Conservation (phyloP, 2,888 invertebrate species). For the Cheilosia variabilis region DNA sequence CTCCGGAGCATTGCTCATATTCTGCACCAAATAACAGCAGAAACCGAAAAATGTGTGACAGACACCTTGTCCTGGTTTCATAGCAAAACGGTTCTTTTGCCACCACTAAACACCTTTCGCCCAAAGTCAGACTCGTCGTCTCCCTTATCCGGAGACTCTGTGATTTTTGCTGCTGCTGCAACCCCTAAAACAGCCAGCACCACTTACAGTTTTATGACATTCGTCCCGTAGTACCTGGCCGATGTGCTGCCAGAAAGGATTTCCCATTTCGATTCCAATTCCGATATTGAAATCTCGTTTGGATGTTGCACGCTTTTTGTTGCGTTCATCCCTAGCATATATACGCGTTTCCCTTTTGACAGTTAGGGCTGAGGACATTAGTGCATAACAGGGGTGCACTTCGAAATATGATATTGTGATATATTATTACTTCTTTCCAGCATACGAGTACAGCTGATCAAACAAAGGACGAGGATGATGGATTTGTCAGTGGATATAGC, state of each 20-base stretch:
- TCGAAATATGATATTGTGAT: conserved; percentile 67
- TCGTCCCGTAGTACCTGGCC: conserved; percentile 50
- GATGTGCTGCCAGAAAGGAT: conserved; percentile 56
- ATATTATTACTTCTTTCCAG: conserved; percentile 55
- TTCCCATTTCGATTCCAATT: conserved; percentile 40
- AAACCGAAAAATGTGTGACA: conserved; percentile 68
- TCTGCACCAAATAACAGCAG: conserved; percentile 60
- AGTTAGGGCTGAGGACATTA: conserved; percentile 36
- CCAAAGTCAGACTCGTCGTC: conserved; percentile 7
- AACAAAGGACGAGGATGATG: conserved; percentile 64
- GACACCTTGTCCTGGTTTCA: conserved; percentile 67
- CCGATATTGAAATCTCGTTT: conserved; percentile 70
- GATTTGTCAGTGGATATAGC: conserved; percentile 57
- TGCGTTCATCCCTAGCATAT: conserved; percentile 13
- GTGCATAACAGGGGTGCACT: conserved; percentile 27
- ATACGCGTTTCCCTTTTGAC: conserved; percentile 62
- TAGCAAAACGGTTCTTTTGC: conserved; percentile 43
- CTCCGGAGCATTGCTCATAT: conserved; percentile 60
- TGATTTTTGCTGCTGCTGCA: conserved; percentile 41
- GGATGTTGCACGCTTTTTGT: conserved; percentile 8
- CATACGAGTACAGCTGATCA: conserved; percentile 64
- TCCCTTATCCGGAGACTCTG: conserved; percentile 32
- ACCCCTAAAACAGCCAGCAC: conserved; percentile 53
- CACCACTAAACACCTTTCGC: conserved; percentile 65
- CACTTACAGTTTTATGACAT: conserved; percentile 61